A percentile compares a stretch with the other conserved stretches of the same genome.
These are phyloP conservation scores for Psittacula cyanocephala DNA, from an alignment of 2,113 vertebrate genomes.

Conservation along the genomic window DNA sequence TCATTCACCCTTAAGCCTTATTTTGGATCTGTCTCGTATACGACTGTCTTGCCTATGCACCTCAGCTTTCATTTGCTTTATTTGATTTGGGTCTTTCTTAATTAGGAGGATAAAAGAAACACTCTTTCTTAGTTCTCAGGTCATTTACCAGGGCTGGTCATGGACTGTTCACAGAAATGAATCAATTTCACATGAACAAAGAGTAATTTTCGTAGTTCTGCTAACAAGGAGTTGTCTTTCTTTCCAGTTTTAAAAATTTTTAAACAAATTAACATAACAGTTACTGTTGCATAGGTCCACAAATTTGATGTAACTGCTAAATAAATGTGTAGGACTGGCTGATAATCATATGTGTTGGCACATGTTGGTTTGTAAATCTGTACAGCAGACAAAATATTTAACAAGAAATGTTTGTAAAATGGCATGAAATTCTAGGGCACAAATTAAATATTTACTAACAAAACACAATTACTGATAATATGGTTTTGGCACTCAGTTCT, in stretches of 20 bases:
- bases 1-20: not conserved
- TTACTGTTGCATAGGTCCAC: not conserved
- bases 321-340: not conserved
- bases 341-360: not conserved
- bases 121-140: not conserved
- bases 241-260: not conserved
- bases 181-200: not conserved
- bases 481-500: not conserved
- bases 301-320: not conserved
- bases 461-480: not conserved
- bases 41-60: not conserved
- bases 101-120: not conserved
- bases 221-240: not conserved
- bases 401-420: constrained; percentile 35
- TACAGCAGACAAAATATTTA: not conserved
- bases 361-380: not conserved
- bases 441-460: not conserved
- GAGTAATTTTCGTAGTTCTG: not conserved
- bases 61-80: not conserved
- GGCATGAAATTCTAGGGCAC: not conserved
- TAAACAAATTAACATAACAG: not conserved
- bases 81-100: not conserved
- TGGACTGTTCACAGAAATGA: not conserved
- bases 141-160: not conserved
- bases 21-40: not conserved